phyloP scores from a whole-genome alignment of 2,797 vertebrate genomes.

The Eleutherodactylus coqui region DNA sequence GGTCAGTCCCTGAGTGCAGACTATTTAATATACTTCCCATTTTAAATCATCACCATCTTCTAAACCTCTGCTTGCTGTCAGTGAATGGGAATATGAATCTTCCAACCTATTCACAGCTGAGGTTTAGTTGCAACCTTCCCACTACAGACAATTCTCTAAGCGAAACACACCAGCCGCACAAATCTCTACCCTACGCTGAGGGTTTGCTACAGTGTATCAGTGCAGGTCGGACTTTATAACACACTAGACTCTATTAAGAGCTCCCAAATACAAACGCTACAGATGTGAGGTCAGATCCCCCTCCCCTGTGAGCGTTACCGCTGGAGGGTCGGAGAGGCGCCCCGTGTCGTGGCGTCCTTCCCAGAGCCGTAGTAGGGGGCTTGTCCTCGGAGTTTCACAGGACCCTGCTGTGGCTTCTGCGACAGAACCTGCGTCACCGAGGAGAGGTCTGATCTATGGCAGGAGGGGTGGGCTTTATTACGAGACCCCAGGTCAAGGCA shows the following conservation, averaged over 20 bases:
- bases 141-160: not conserved
- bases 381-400: slow-evolving; percentile 26
- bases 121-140: not conserved
- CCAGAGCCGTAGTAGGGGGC: not conserved
- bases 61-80: too few relatives aligned
- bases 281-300: too few relatives aligned
- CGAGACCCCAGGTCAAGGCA: not conserved
- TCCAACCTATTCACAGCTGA: too few relatives aligned
- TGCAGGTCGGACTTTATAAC: too few relatives aligned
- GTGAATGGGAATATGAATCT: too few relatives aligned
- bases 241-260: too few relatives aligned
- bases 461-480: not conserved
- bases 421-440: not conserved
- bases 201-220: not conserved
- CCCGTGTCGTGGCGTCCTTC: too few relatives aligned
- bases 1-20: too few relatives aligned
- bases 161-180: not conserved
- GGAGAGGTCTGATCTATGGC: not conserved
- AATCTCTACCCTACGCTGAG: not conserved
- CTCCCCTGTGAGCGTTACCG: too few relatives aligned
- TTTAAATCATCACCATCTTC: not conserved
- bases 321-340: too few relatives aligned
- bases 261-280: too few relatives aligned
- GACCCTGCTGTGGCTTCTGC: not conserved
- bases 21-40: too few relatives aligned